A percentile compares a stretch with the other conserved stretches of the same genome.
Evolutionary conservation across 1,140 invertebrate genomes (phyloP).

Genomic region (Drosophila repletoides): DNA sequence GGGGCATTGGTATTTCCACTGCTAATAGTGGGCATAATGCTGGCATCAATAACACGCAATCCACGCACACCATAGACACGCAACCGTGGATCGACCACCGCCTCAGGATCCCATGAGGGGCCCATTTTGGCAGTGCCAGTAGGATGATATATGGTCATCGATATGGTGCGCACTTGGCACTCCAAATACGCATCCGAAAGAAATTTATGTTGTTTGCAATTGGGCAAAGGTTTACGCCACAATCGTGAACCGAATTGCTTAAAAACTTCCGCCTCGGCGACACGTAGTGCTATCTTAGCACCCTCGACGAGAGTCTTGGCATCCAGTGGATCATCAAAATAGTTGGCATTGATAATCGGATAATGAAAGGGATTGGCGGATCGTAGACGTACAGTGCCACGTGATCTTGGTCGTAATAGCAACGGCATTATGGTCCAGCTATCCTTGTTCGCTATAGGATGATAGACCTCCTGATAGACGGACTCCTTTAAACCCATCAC

Average conservation of each 20-base stretch:
- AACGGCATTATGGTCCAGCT: slow-evolving; percentile 93
- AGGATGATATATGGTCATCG: slow-evolving; percentile 94
- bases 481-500: slow-evolving; percentile 92
- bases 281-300: slow-evolving; percentile 88
- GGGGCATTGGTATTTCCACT: slow-evolving; percentile 93
- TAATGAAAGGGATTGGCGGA: slow-evolving; percentile 92
- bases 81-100: slow-evolving; percentile 92
- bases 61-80: slow-evolving; percentile 90
- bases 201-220: slow-evolving; percentile 89
- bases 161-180: slow-evolving; percentile 91
- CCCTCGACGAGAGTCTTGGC: slow-evolving; percentile 91
- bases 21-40: slow-evolving; percentile 93
- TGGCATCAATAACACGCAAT: slow-evolving; percentile 92
- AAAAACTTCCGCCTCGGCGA: slow-evolving; percentile 90
- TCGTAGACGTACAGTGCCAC: slow-evolving; percentile 89
- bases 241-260: slow-evolving; percentile 90
- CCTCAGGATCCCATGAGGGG: slow-evolving; percentile 87
- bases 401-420: slow-evolving; percentile 89
- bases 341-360: slow-evolving; percentile 94
- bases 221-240: slow-evolving; percentile 88
- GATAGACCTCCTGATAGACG: slow-evolving; percentile 90
- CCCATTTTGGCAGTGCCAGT: slow-evolving; percentile 94
- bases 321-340: slow-evolving; percentile 90
- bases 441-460: slow-evolving; percentile 89
- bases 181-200: slow-evolving; percentile 91